Evolutionary conservation across 2,888 invertebrate species (phyloP).

Genomic region (Prosapia bicincta): DNA sequence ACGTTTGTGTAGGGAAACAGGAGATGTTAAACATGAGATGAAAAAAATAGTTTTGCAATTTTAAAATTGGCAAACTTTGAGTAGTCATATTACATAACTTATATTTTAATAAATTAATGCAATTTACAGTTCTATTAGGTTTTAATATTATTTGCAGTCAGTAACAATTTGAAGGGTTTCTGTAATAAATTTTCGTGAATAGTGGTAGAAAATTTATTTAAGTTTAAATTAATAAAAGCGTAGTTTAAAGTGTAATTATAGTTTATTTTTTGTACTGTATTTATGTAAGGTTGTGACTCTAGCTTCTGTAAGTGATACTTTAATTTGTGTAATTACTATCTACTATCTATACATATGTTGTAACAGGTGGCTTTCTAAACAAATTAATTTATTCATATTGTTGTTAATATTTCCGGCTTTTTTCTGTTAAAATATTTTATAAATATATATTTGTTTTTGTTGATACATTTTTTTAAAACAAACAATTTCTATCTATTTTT

Average conservation of each 20-base stretch:
- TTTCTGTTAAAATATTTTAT: not conserved
- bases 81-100: too few relatives aligned
- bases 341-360: not conserved
- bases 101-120: too few relatives aligned
- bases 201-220: not conserved
- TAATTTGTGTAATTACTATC: conserved; percentile 14
- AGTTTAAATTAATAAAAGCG: not conserved
- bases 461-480: not conserved
- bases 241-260: conserved; percentile 4
- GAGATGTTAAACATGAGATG: too few relatives aligned
- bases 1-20: too few relatives aligned
- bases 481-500: not conserved
- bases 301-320: conserved; percentile 21
- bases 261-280: conserved; percentile 28
- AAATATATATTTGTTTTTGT: not conserved
- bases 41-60: too few relatives aligned
- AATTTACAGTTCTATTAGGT: not conserved
- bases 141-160: too few relatives aligned
- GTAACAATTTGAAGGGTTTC: too few relatives aligned
- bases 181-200: not conserved
- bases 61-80: too few relatives aligned
- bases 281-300: conserved; percentile 28
- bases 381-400: not conserved
- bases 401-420: not conserved
- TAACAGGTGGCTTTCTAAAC: not conserved